Base-by-base conservation (phyloP, 1,140 invertebrate genomes). In the Colletes gigas region DNA sequence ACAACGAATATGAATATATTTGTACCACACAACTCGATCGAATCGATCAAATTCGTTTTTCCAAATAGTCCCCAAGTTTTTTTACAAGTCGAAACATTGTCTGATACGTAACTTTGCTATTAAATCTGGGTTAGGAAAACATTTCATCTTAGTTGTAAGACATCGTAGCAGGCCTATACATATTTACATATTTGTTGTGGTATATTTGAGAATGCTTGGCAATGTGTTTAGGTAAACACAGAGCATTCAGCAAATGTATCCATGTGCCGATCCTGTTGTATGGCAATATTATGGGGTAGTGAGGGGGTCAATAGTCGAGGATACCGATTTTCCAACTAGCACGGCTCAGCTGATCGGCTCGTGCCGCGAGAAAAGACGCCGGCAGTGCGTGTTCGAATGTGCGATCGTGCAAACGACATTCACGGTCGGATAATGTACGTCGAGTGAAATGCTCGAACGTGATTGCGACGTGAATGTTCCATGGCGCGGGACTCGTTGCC, bases 401-500 rank as follows among this genome's bases (percentile, higher is more conserved):
- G 50, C 55, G 69, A 68, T 85, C 66, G 47, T 84, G 52, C 63
- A 63, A 79, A 52, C 54, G 59, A 83, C 54, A 82, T 83, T 83
- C 80, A 70, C 44, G 66, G 54, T 81, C 71, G 52, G 47, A 55
- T 65, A 85, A 85, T 41, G 72, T 66, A 62, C 65, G 44, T 44
- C 66, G 62, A 57, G 59, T 86, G 75, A 83, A 87, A 82, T 84
- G 71, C 67, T 67, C 65, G 54, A 62, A 65, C 69, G 77, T 83
- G 71, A 83, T 80, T 55, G 63, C 70, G 63, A 77, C 76, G 41
- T 63, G 82, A 84, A 82, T 55, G 76, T 81, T 77, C 50, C 57
- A 84, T 86, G 84, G 78, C 70, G 59, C 68, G 65, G 78, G 78
- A 77, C 83, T 79, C 69, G 71, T 78, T 59, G 66, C 39, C 47